Percentiles rank a stretch among this genome's conserved stretches.
Conservation (phyloP, 2,888 invertebrate genomes). For the Diaphora mendica region DNA sequence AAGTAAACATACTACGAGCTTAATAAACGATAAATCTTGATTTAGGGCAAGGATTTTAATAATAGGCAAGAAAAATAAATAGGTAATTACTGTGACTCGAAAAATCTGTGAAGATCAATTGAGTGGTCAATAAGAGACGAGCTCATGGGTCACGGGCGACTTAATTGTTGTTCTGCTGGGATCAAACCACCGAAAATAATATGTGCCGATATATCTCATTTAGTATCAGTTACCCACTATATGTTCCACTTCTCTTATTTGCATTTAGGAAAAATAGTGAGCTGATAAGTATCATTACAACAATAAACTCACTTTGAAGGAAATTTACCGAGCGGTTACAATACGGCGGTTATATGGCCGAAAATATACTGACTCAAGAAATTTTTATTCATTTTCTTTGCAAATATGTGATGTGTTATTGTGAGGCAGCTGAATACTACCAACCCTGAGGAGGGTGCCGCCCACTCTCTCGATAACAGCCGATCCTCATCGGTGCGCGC, state of each 20-base stretch:
- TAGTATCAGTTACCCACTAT: conserved; percentile 41
- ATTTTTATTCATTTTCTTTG: conserved; percentile 28
- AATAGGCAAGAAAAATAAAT: conserved; percentile 42
- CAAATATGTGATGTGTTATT: conserved; percentile 27
- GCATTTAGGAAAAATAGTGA: conserved; percentile 53
- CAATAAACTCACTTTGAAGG: conserved; percentile 69
- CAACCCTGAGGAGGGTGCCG: conserved; percentile 67
- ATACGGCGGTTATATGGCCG: conserved; percentile 39
- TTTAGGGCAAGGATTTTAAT: conserved; percentile 23
- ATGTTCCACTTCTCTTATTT: conserved; percentile 55
- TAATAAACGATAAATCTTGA: conserved; percentile 5
- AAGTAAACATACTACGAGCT: not conserved
- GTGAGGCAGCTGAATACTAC: conserved; percentile 47
- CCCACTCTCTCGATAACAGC: conserved; percentile 73
- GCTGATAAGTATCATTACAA: conserved; percentile 70
- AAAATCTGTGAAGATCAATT: conserved; percentile 79
- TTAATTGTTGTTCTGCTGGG: conserved; percentile 70
- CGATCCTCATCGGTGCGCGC: conserved; percentile 71
- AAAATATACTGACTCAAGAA: conserved; percentile 24
- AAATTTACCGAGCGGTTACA: conserved; percentile 66
- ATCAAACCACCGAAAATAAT: conserved; percentile 57
- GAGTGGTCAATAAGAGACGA: conserved; percentile 77
- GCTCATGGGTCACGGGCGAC: conserved; percentile 76
- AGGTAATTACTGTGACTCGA: conserved; percentile 57
- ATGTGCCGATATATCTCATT: conserved; percentile 31